These are phyloP conservation scores for Brachyalestes nurse DNA, from an alignment of 2,797 vertebrate genomes.

Conservation along the genomic window DNA sequence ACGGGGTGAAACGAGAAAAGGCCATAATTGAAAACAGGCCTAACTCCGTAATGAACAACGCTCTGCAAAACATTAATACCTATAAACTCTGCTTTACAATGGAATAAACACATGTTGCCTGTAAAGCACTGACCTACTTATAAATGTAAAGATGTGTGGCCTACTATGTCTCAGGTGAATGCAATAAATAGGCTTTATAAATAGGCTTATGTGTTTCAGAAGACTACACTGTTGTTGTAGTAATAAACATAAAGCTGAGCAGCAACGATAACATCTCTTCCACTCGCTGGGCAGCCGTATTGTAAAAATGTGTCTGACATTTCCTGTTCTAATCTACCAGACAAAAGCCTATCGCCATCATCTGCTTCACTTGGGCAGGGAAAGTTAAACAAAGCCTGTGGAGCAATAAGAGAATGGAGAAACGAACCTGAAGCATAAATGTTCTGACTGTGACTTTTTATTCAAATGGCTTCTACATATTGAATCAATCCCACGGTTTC, in stretches of 20 bases:
- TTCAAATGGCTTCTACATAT: background rate
- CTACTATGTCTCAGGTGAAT: background rate
- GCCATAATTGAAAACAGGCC: constrained; percentile 50
- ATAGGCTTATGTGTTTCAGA: background rate
- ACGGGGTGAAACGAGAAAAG: constrained; percentile 37
- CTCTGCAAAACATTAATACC: constrained; percentile 15
- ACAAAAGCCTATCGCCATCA: constrained; percentile 38
- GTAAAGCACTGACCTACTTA: background rate
- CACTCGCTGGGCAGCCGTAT: constrained; percentile 7
- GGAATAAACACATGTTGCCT: constrained; percentile 17
- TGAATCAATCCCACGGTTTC: background rate
- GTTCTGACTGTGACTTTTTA: background rate
- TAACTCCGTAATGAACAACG: background rate
- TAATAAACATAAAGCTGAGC: background rate
- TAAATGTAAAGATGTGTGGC: background rate
- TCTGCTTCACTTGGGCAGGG: constrained; percentile 41
- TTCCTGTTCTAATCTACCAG: constrained; percentile 18
- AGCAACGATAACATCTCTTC: constrained; percentile 20
- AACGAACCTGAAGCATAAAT: background rate
- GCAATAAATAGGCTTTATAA: background rate
- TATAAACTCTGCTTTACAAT: constrained; percentile 14
- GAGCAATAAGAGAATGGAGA: background rate
- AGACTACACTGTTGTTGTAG: background rate
- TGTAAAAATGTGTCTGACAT: constrained; percentile 32
- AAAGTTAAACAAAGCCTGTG: constrained; percentile 24